phyloP scores from a whole-genome alignment of 2,888 invertebrate species.

The Gymnosoma rotundatum region DNA sequence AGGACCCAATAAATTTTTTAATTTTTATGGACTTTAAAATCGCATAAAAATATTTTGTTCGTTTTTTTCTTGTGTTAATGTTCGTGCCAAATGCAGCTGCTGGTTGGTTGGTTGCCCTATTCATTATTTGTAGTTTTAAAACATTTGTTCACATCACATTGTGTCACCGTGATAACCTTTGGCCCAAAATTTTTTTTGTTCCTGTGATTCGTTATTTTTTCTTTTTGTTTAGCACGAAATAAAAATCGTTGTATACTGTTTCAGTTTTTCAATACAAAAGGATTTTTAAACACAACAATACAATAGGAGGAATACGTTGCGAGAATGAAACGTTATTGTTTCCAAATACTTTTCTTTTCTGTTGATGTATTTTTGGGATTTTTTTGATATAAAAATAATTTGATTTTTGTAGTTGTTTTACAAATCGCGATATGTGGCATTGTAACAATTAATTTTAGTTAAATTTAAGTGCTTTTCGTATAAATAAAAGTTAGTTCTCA shows the following conservation, averaged over 20 bases:
- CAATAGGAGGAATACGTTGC: slow-evolving; percentile 11
- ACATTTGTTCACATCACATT: slow-evolving; percentile 68
- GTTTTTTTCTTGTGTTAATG: not conserved
- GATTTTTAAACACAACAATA: slow-evolving; percentile 34
- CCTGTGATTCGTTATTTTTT: slow-evolving; percentile 1
- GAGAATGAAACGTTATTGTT: slow-evolving; percentile 31
- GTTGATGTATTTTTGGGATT: slow-evolving; percentile 48
- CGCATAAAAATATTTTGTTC: not conserved
- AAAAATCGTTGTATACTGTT: slow-evolving; percentile 58
- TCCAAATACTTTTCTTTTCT: slow-evolving; percentile 23
- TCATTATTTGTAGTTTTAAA: slow-evolving; percentile 62
- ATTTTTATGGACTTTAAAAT: slow-evolving; percentile 33
- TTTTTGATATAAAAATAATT: slow-evolving; percentile 42
- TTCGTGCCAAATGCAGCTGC: slow-evolving; percentile 74
- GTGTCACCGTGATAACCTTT: slow-evolving; percentile 78
- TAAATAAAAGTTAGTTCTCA: not conserved
- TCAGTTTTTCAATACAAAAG: slow-evolving; percentile 53
- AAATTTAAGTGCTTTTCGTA: slow-evolving; percentile 4
- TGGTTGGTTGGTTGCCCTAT: slow-evolving; percentile 35
- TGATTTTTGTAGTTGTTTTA: not conserved
- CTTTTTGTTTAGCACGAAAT: slow-evolving; percentile 45
- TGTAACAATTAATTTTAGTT: slow-evolving; percentile 39
- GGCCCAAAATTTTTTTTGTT: slow-evolving; percentile 72
- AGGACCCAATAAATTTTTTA: not conserved
- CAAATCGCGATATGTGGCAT: slow-evolving; percentile 46